Base-by-base conservation (phyloP, 2,888 invertebrate species). In the Heteromurus nitidus region DNA sequence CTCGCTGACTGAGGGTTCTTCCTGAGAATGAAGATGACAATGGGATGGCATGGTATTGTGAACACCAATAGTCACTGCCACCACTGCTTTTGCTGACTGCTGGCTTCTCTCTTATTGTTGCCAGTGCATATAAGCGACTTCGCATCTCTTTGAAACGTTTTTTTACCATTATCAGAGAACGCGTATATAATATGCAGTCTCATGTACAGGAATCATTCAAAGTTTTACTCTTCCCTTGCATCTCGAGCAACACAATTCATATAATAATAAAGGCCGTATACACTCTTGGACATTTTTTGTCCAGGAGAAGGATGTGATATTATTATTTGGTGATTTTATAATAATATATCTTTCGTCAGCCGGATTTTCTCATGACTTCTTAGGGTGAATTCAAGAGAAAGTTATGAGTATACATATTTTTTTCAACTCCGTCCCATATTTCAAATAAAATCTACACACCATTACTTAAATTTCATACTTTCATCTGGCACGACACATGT, bases 21-120 rank as follows among this genome's bases (percentile, higher is more conserved):
- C 55, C 74, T 81, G 62, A 69, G 62, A 65, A 81, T 55, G 62
- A 80, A 72, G 72, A 69, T 69, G 62, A 73, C 42, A 81, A 81
- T 81, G 18, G 50, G 68, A 73, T 73, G 73, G 80, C 73, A 80
- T 64, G 80, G 68, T 74, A 74, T 74, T 81, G 58, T 81, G 80
- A 81, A 75, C 74, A 75, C 50, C 62, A 81, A 80, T 80, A 73
- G 73, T 62, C 74, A 28, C 68, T 73, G 62, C 31, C 22, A 64
- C 13, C 16, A n/a, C n/a, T n/a, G n/a, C n/a, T n/a, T 55, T 50
- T 50, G 5, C 55, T 22, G 22, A 24, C 55, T 55, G 24, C 11
- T 28, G 44, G 42, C 30, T 55, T 69, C 30, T 58, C 36, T 47
- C 47, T 11, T 47, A 47, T 47, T 47, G 11, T 16, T 47, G 11